phyloP scores from a whole-genome alignment of 2,888 invertebrate genomes.

The Altica lythri region DNA sequence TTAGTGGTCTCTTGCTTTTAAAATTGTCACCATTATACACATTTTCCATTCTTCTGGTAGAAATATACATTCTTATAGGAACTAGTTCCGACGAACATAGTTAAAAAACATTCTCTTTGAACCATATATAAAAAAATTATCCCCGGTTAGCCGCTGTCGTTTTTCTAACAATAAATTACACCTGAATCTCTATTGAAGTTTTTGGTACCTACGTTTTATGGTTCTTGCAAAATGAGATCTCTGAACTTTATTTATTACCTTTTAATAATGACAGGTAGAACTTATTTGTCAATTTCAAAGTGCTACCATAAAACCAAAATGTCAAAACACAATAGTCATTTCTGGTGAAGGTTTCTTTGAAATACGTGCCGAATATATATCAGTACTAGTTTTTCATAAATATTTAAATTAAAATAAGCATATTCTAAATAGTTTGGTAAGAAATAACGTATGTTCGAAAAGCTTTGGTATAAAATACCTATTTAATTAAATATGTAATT shows the following conservation, averaged over 20 bases:
- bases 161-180: conserved; percentile 27
- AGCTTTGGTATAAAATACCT: too few relatives aligned
- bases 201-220: conserved; percentile 23
- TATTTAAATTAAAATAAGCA: too few relatives aligned
- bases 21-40: too few relatives aligned
- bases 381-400: too few relatives aligned
- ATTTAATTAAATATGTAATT: too few relatives aligned
- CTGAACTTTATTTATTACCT: conserved; percentile 39
- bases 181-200: conserved; percentile 31
- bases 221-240: conserved; percentile 30
- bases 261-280: conserved; percentile 38
- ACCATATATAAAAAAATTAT: conserved; percentile 41
- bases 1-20: too few relatives aligned
- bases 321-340: conserved; percentile 19
- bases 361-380: conserved; percentile 7
- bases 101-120: conserved; percentile 30
- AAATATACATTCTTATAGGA: too few relatives aligned
- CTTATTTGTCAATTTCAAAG: conserved; percentile 1
- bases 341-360: conserved; percentile 7
- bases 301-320: conserved; percentile 37
- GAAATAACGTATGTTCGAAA: too few relatives aligned
- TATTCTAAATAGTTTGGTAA: too few relatives aligned
- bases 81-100: too few relatives aligned
- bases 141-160: conserved; percentile 43
- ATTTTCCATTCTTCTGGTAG: too few relatives aligned